These are phyloP conservation scores for Hydrolagus affinis DNA, from an alignment of 2,113 vertebrate species.

Conservation along the genomic window DNA sequence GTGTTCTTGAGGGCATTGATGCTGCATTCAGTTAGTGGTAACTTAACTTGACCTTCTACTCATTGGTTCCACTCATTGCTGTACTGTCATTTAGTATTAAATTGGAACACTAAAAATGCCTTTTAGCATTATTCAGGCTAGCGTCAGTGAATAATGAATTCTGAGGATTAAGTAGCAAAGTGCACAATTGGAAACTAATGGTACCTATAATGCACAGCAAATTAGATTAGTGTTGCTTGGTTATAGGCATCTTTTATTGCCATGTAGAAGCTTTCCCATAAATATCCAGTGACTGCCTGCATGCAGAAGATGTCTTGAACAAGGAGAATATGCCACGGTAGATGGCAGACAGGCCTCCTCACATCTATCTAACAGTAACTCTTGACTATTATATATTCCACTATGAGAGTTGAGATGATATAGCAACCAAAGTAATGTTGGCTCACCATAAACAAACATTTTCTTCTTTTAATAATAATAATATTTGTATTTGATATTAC, in stretches of 20 bases:
- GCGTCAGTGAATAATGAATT: too few relatives aligned
- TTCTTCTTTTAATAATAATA: too few relatives aligned
- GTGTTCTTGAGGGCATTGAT: not conserved
- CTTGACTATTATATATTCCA: not conserved
- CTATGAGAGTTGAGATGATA: not conserved
- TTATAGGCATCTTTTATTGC: not conserved
- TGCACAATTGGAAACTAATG: not conserved
- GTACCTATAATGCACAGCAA: not conserved
- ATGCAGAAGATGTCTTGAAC: not conserved
- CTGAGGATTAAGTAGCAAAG: not conserved
- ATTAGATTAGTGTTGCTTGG: not conserved
- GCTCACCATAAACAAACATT: not conserved
- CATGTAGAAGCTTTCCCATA: not conserved
- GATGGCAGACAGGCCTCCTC: not conserved
- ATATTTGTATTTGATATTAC: too few relatives aligned
- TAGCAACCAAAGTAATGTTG: not conserved
- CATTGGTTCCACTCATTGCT: not conserved
- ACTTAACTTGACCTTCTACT: constrained; percentile 10
- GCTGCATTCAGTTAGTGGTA: not conserved
- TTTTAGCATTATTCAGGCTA: too few relatives aligned
- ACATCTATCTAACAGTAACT: not conserved
- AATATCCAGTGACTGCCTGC: not conserved
- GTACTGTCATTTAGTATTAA: not conserved
- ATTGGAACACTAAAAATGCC: too few relatives aligned
- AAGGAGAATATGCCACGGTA: not conserved